phyloP scores from a whole-genome alignment of 1,140 invertebrate genomes.

The Apis cerana region DNA sequence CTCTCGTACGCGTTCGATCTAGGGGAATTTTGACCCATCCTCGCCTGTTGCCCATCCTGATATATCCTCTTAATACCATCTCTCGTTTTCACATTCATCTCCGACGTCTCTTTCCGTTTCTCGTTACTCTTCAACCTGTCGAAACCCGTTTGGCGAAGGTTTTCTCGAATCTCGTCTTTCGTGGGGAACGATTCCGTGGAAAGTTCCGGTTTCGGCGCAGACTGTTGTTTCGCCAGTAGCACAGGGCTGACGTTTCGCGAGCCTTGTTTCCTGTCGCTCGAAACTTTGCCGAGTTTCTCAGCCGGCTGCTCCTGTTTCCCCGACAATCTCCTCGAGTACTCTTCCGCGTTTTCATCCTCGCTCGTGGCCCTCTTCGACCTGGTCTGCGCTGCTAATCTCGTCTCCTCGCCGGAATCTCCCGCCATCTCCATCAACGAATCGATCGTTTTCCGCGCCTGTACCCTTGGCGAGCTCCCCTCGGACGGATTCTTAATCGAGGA shows the following conservation, averaged over 20 bases:
- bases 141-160: background rate
- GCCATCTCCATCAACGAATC: background rate
- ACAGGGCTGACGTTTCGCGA: background rate
- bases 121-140: no score
- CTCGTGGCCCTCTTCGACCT: background rate
- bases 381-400: slow-evolving; percentile 6
- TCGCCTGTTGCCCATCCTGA: background rate
- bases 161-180: background rate
- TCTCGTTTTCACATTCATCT: background rate
- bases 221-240: background rate
- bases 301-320: background rate
- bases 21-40: background rate
- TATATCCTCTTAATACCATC: background rate
- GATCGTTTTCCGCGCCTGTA: background rate
- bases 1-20: background rate
- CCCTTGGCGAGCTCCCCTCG: no score
- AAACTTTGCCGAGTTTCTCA: background rate
- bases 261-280: background rate
- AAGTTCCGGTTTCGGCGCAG: slow-evolving; percentile 30
- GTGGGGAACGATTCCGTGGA: background rate
- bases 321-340: background rate
- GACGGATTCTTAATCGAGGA: background rate
- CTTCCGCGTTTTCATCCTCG: no score
- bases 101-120: background rate
- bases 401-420: background rate